Percentiles rank a stretch among this genome's conserved stretches.
phyloP scores from a whole-genome alignment of 2,888 invertebrate species.

The Geotrupes spiniger region DNA sequence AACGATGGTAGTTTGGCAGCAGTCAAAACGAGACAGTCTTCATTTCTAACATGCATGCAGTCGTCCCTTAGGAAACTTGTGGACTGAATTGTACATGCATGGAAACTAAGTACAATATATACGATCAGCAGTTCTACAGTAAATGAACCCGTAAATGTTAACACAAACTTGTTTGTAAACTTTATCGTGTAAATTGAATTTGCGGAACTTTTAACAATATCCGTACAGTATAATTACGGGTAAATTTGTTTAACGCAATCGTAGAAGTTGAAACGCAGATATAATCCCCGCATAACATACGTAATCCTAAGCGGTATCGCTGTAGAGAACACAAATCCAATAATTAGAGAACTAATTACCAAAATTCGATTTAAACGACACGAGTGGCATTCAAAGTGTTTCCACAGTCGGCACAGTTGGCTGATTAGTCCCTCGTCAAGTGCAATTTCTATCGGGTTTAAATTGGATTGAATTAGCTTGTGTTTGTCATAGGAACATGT shows the following conservation, averaged over 20 bases:
- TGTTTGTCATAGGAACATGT: slow-evolving; percentile 33
- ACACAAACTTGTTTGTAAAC: slow-evolving; percentile 1
- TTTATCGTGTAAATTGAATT: slow-evolving; percentile 10
- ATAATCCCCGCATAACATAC: slow-evolving; percentile 22
- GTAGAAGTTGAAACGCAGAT: slow-evolving; percentile 11
- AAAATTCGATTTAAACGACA: slow-evolving; percentile 43
- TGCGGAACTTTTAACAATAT: slow-evolving; percentile 22
- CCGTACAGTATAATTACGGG: slow-evolving; percentile 19
- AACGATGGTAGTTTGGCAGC: no score
- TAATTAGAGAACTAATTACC: slow-evolving; percentile 44
- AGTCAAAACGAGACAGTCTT: no score
- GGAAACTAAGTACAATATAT: no score
- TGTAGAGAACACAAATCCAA: slow-evolving; percentile 39
- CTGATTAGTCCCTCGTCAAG: slow-evolving; percentile 44
- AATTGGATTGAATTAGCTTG: slow-evolving; percentile 42
- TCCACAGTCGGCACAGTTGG: slow-evolving; percentile 35
- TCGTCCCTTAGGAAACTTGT: no score
- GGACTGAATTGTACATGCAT: no score
- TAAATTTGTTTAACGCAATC: slow-evolving; percentile 23
- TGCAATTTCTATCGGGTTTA: slow-evolving; percentile 45
- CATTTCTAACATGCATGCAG: no score
- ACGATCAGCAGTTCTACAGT: neutral
- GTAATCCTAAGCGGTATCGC: slow-evolving; percentile 32
- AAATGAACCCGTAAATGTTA: neutral
- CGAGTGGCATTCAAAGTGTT: slow-evolving; percentile 40